Base-by-base conservation (phyloP, 1,140 invertebrate species). In the Phenacoccus solenopsis region DNA sequence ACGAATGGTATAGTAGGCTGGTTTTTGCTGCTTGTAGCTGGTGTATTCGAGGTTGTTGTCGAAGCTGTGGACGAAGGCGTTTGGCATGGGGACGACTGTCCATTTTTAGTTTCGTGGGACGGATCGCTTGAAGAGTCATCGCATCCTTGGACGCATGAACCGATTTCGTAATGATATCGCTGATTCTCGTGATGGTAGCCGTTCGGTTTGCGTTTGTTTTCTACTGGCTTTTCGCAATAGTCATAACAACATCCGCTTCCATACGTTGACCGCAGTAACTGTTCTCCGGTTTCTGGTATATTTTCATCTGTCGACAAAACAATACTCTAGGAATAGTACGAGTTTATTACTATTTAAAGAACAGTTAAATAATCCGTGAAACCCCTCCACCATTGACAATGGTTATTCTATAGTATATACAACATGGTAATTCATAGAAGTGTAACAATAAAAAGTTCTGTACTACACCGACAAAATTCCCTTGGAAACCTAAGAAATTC, bases 71-170 rank as follows among this genome's bases (percentile, higher is more conserved):
- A 24, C 4, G 59, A 24, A 27, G 59, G 59, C 21, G 21, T 10
- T 25, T 64, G 21, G 25, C 25, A 64, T 27, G 20, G 32, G 9
- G 32, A 9, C 32, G 32, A n/a, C 9, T 10, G 25, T 64, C 25
- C 59, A 27, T 24, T 64, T 64, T 64, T 64, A 64, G 59, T 5
- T 25, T 64, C 25, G 13, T 64, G 59, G 59, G 59, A 64, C 59
- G 59, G 59, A 64, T 64, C 59, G 22, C 3, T 64, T 64, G 21
- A 27, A 24, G 59, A 20, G 59, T 49, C 59, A 64, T 64, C 25
- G 59, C 59, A 64, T 9, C 59, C 59, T 64, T 10, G 10, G 2
- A 64, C 20, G 25, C 59, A 64, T 24, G 59, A 27, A 4, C 22
- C 59, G 12, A 64, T 27, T 64, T 64, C 22, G 22, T 25, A 25